Conservation (phyloP, 1,140 invertebrate species). For the Maconellicoccus hirsutus region DNA sequence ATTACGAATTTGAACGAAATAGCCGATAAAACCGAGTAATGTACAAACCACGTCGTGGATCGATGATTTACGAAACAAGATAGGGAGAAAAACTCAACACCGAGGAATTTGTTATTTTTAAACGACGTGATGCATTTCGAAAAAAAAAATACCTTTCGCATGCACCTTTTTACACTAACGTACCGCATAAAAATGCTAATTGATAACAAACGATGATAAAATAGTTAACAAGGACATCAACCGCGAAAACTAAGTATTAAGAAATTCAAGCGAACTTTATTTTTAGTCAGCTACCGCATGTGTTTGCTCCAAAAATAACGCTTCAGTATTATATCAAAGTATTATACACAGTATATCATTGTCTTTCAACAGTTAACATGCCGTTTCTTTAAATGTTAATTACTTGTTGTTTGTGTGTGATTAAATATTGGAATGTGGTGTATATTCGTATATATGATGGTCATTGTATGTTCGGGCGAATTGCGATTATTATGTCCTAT, state of each 20-base stretch:
- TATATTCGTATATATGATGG: conserved; percentile 1
- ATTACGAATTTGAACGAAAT: no score
- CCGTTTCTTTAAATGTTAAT: conserved; percentile 10
- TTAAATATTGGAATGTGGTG: conserved; percentile 13
- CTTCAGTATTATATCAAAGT: conserved; percentile 15
- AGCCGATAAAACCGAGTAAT: no score
- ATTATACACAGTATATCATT: conserved; percentile 12
- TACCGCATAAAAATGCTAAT: no score
- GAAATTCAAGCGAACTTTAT: conserved; percentile 13
- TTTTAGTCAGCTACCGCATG: conserved; percentile 10
- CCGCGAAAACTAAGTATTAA: background rate
- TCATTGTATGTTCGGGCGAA: background rate
- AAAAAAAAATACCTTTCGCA: no score
- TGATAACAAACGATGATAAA: background rate
- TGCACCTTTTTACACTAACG: no score
- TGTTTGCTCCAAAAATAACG: conserved; percentile 19
- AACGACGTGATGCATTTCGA: no score
- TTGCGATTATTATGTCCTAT: conserved; percentile 14
- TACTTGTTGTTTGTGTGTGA: background rate
- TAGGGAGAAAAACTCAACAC: no score
- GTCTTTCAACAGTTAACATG: conserved; percentile 21
- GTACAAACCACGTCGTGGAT: no score
- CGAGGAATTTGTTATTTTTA: no score
- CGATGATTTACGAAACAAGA: no score
- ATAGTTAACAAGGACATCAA: background rate